Percentiles rank a stretch among this genome's conserved stretches.
phyloP scores from a whole-genome alignment of 2,888 invertebrate genomes.

The Rapana venosa region DNA sequence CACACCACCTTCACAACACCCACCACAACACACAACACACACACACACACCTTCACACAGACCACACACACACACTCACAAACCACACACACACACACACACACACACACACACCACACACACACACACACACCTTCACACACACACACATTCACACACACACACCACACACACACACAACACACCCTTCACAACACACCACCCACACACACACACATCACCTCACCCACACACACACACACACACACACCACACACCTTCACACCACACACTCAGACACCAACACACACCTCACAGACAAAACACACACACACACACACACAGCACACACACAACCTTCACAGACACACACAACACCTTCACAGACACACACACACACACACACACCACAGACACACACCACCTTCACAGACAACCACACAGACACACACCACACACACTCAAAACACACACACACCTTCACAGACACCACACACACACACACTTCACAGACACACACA shows the following conservation, averaged over 20 bases:
- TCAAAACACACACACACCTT: not conserved
- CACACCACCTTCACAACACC: no score
- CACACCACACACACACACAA: not conserved
- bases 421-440: conserved; percentile 34
- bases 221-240: no score
- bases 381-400: not conserved
- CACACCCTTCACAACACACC: conserved; percentile 16
- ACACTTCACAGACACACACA: no score
- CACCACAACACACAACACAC: no score
- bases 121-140: not conserved
- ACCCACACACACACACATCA: conserved; percentile 26
- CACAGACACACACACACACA: not conserved
- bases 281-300: not conserved
- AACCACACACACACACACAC: conserved; percentile 7
- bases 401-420: not conserved
- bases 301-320: conserved; percentile 4
- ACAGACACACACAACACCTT: not conserved
- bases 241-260: no score
- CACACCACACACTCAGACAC: no score
- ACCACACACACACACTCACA: not conserved
- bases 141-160: not conserved
- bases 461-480: no score
- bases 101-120: conserved; percentile 34
- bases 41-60: no score
- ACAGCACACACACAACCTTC: conserved; percentile 29